Evolutionary conservation across 2,113 vertebrate genomes (phyloP), one percentile per base, ranked within the genome.

Genomic region (Dermatemys mawii): DNA sequence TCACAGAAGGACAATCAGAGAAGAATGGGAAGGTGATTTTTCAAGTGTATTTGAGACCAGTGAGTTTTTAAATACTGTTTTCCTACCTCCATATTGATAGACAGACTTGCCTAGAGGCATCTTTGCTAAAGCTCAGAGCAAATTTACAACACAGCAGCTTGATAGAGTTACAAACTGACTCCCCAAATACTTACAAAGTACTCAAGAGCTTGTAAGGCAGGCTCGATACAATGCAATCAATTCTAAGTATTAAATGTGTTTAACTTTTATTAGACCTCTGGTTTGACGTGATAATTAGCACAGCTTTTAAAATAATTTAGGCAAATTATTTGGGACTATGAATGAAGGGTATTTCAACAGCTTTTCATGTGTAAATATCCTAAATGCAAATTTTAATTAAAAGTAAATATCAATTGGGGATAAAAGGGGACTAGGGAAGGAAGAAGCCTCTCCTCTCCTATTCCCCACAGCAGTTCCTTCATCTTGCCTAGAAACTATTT

Each of bases 341-440:
- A 96, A 93, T 94, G 96, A 97, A 96, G 38, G 51, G 81, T 92
- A 90, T 92, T 96, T 96, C 96, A 95, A 95, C 95, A 96, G 96
- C 96, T 96, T 94, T 82, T 97, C 96, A 92, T 93, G 91, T 97
- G 97, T 97, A 98, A 98, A 98, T 96, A 96, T 78, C 91, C 92
- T 96, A 73, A 95, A 95, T 93, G 92, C 94, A 87, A 95, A 90
- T 92, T 96, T 96, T 87, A 95, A 97, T 96, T 87, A 95, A 86
- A 95, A 95, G 95, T 83, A 95, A 97, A 94, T 67, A 93, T 78
- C 94, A 90, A 81, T 12, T 1, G 0, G 19, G 95, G 75, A 84
- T 81, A 93, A 24, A 49, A 90, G 73, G 53, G 92, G 88, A 91
- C 78, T 90, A 87, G 67, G 90, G 73, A 96, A 90, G 94, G 89